phyloP scores from a whole-genome alignment of 2,797 vertebrate genomes.

The Peromyscus aztecus region DNA sequence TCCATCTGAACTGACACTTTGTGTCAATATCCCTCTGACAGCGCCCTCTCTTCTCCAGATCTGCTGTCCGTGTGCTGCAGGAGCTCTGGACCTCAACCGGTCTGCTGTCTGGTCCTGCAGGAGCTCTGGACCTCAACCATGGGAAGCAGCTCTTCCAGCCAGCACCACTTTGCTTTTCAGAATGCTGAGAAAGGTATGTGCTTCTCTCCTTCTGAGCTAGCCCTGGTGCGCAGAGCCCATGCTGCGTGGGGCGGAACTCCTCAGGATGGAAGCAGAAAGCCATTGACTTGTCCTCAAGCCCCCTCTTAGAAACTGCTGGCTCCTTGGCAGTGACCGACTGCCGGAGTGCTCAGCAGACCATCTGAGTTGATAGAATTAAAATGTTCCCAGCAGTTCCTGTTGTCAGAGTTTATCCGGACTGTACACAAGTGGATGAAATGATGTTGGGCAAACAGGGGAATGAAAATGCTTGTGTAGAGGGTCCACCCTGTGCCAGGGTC shows the following conservation, averaged over 20 bases:
- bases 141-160: slow-evolving; percentile 91
- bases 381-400: no score
- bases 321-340: neutral
- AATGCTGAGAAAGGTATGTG: slow-evolving; percentile 90
- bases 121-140: slow-evolving; percentile 84
- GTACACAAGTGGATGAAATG: neutral
- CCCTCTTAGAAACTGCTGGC: neutral
- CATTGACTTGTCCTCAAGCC: no score
- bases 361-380: neutral
- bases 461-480: neutral
- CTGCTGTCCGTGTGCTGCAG: neutral
- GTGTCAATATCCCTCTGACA: neutral
- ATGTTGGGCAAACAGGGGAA: no score
- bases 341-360: neutral
- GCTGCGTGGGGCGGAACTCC: neutral
- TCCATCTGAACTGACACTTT: neutral
- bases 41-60: neutral
- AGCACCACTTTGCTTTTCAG: slow-evolving; percentile 84
- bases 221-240: neutral
- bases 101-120: neutral
- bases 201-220: neutral
- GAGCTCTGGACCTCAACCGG: neutral
- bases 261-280: neutral
- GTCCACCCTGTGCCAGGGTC: neutral
- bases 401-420: neutral